Evolutionary conservation across 2,797 vertebrate species (phyloP), one percentile per base, ranked within the genome.

Genomic region (Sebastes dallii): DNA sequence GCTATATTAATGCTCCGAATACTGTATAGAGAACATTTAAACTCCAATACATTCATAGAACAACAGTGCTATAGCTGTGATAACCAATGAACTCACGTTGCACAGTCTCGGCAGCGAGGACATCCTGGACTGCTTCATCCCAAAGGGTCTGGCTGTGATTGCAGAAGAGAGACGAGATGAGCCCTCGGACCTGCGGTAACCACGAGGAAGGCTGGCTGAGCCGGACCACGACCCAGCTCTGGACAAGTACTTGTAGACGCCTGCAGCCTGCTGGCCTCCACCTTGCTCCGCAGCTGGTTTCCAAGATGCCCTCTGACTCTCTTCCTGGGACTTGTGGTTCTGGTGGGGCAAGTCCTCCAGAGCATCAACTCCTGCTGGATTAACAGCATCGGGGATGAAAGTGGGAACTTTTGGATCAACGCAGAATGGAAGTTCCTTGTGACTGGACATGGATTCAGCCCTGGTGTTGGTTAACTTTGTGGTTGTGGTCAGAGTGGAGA

Each of bases 101-200:
- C 91, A 95, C 0, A 95, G 94, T 87, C 95, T 96, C 2, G 96
- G 95, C 85, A 99, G 94, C 1, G 96, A 95, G 0, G 97, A 96
- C 85, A 96, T 91, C 93, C 95, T 96, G 89, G 95, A 95, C 32
- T 94, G 95, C 55, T 96, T 97, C 77, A 92, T 86, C 84, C 96
- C 96, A 87, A 98, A 99, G 72, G 98, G 98, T 93, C 96, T 96
- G 27, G 98, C 95, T 27, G 97, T 96, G 90, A 99, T 95, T 60
- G 97, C 97, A 60, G 97, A 96, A 32, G 98, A 97, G 83, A 99
- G 94, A 77, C 97, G 96, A 12, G 95, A 90, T 12, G 95, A 95
- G 82, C 93, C 88, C 36, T 99, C 97, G 0, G 96, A 95, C 90
- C 96, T 96, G 85, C 97, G 96, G 95, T 97, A 98, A 76, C 96